Evolutionary conservation across 2,113 vertebrate species (phyloP).

Genomic region (Calidris pygmaea): DNA sequence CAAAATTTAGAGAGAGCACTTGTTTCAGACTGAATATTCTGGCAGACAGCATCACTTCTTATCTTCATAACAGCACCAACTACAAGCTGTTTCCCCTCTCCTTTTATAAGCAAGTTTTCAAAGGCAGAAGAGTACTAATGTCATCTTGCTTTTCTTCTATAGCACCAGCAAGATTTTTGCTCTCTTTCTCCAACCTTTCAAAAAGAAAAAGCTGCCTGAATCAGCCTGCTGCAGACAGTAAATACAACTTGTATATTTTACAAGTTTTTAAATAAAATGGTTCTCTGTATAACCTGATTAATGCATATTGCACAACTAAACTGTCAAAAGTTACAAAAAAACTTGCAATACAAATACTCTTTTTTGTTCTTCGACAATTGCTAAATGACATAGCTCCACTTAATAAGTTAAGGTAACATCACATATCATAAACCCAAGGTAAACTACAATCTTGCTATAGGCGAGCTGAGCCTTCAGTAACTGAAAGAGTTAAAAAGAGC

Average conservation of each 20-base stretch:
- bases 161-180: background rate
- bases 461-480: background rate
- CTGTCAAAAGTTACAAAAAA: background rate
- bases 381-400: background rate
- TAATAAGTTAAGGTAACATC: background rate
- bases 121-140: background rate
- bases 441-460: background rate
- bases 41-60: background rate
- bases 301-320: background rate
- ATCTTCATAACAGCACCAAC: background rate
- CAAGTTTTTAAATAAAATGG: background rate
- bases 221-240: background rate
- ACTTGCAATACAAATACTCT: background rate
- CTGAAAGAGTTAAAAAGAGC: background rate
- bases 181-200: background rate
- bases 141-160: background rate
- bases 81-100: background rate
- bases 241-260: background rate
- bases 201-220: background rate
- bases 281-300: background rate
- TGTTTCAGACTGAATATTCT: background rate
- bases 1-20: background rate
- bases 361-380: background rate
- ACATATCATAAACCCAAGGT: background rate
- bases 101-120: background rate